Evolutionary conservation across 2,888 invertebrate species (phyloP), one percentile per base, ranked within the genome.

Genomic region (Lithodes maja): DNA sequence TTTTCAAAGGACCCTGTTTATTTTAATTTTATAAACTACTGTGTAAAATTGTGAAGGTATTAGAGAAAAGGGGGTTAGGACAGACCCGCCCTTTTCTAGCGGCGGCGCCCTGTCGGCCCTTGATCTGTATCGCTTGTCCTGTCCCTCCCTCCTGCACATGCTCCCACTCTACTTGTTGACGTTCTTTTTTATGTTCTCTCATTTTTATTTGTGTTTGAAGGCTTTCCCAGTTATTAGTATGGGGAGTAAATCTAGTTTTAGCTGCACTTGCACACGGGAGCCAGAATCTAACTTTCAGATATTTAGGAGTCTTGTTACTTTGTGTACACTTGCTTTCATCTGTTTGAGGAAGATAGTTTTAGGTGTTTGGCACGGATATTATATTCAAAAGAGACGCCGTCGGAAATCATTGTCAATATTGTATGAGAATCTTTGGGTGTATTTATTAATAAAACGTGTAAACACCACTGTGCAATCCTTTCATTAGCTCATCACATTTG

Each of bases 291-390:
- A 81, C 33, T 12, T 88, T 74, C 55, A 75, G 74, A 84, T 85
- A 50, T 88, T 84, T 61, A 88, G 74, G 55, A 77, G 49, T 33
- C 55, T 83, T 71, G 53, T 81, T n/a, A 84, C 74, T 69, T 79
- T 88, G 61, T 88, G 78, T 80, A 55, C 82, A 49, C 80, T 85
- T 74, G 52, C 80, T 80, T 84, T 88, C 68, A 80, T 90, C 77
- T 90, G 88, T 88, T 78, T 85, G 74, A 90, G 86, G 71, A 90
- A 84, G 71, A 81, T 88, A 85, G 87, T 90, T 75, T 80, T 92
- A 85, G 91, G 89, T 78, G 83, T 91, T 80, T 90, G 90, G 82
- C 90, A 90, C 54, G 92, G 92, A 68, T 92, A 89, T 89, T 90
- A 90, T 86, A 92, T 91, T 82, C 90, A 90, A 54, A 92, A 92